Evolutionary conservation across 2,888 invertebrate genomes (phyloP).

Genomic region (Lochmaea crataegi): DNA sequence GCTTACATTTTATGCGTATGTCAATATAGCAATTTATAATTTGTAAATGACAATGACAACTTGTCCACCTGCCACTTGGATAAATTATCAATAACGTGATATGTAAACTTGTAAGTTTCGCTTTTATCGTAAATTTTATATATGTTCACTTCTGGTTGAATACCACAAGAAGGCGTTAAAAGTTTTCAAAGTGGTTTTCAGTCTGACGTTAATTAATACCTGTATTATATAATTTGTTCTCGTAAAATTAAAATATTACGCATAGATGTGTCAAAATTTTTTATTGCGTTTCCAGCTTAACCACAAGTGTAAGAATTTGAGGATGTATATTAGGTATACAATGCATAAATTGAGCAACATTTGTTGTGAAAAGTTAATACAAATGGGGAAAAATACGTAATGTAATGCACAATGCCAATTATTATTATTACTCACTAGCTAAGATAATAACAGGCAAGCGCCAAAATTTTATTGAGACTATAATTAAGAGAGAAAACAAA

Average conservation of each 20-base stretch:
- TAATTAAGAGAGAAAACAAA: too few relatives aligned
- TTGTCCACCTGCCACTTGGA: not conserved
- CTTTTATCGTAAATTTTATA: conserved; percentile 2
- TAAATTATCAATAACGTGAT: not conserved
- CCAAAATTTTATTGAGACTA: too few relatives aligned
- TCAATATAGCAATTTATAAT: not conserved
- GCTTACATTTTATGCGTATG: not conserved
- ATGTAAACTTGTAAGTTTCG: not conserved
- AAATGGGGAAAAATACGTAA: too few relatives aligned
- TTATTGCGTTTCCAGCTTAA: conserved; percentile 5
- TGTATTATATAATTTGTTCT: conserved; percentile 1
- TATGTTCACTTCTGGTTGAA: not conserved
- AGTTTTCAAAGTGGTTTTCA: conserved; percentile 12
- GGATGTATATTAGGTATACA: not conserved
- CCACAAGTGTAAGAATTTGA: not conserved
- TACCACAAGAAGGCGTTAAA: conserved; percentile 12
- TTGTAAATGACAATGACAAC: not conserved
- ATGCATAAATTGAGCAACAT: not conserved
- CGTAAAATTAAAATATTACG: conserved; percentile 12
- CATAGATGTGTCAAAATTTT: conserved; percentile 4
- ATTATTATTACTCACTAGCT: too few relatives aligned
- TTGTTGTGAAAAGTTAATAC: too few relatives aligned
- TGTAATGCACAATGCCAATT: too few relatives aligned
- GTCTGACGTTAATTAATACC: conserved; percentile 1
- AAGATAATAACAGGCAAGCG: too few relatives aligned